Evolutionary conservation across 2,113 vertebrate genomes (phyloP).

Genomic region (Connochaetes taurinus): DNA sequence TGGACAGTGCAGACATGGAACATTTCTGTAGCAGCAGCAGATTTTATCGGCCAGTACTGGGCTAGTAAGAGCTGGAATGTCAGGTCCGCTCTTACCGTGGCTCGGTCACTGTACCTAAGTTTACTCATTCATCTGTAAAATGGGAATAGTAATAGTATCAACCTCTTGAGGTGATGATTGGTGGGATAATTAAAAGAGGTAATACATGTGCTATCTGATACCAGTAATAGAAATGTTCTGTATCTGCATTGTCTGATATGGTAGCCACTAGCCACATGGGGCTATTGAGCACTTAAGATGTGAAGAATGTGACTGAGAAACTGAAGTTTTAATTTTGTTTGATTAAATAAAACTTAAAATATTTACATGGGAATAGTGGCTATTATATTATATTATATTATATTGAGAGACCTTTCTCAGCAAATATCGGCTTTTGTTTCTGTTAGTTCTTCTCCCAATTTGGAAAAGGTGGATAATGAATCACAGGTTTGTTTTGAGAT

Average conservation of each 20-base stretch:
- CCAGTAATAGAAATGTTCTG: background rate
- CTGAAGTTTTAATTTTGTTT: background rate
- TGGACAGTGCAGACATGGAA: background rate
- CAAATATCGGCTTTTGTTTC: background rate
- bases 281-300: background rate
- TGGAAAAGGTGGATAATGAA: background rate
- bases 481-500: background rate
- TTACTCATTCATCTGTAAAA: background rate
- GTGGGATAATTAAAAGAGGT: background rate
- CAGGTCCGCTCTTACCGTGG: background rate
- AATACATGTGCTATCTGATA: background rate
- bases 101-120: background rate
- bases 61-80: background rate
- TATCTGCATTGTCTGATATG: background rate
- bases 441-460: background rate
- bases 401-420: background rate
- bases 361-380: background rate
- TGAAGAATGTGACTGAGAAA: background rate
- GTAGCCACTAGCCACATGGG: background rate
- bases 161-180: background rate
- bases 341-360: conserved; percentile 4
- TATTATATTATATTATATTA: no score
- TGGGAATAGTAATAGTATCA: background rate
- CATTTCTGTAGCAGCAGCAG: background rate
- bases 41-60: background rate